phyloP scores from a whole-genome alignment of 2,797 vertebrate genomes.

The Sardinella longiceps region DNA sequence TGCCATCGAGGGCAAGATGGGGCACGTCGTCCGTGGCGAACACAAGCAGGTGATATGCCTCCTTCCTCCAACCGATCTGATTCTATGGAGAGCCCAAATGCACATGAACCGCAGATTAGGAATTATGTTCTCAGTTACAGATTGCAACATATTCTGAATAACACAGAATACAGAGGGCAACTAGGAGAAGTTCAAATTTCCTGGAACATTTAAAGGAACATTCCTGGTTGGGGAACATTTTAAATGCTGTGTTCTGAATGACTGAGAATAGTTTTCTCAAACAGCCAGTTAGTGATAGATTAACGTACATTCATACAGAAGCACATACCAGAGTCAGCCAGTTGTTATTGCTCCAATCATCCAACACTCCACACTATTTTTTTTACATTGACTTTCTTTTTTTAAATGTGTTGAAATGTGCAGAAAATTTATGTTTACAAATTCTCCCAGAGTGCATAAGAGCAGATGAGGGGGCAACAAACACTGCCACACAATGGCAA shows the following conservation, averaged over 20 bases:
- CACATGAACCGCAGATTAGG: not conserved
- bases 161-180: not conserved
- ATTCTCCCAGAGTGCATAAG: not conserved
- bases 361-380: not conserved
- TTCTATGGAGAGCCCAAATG: constrained; percentile 72
- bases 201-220: not conserved
- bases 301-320: not conserved
- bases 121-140: not conserved
- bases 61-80: constrained; percentile 94
- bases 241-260: not conserved
- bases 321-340: not conserved
- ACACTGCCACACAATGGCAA: constrained; percentile 27
- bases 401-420: not conserved
- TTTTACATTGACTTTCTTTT: too few species aligned
- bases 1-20: constrained; percentile 93
- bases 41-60: constrained; percentile 92
- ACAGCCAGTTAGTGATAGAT: not conserved
- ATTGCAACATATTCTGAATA: not conserved
- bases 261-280: not conserved
- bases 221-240: too few species aligned
- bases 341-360: not conserved
- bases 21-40: constrained; percentile 94
- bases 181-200: not conserved
- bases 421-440: not conserved
- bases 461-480: not conserved